phyloP scores from a whole-genome alignment of 2,113 vertebrate genomes.

The Forbesichthys agassizii region DNA sequence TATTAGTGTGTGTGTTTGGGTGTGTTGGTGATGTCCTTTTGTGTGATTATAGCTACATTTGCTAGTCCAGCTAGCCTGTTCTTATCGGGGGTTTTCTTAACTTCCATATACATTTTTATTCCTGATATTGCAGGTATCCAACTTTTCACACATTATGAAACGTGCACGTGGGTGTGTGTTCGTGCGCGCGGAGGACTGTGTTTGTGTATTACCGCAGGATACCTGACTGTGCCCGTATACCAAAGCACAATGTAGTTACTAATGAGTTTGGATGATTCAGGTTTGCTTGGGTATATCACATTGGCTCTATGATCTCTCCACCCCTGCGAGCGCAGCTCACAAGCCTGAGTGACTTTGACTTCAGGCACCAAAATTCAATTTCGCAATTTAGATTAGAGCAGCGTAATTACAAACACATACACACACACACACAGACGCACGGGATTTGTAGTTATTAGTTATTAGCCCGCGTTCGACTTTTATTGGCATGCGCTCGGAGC shows the following conservation, averaged over 20 bases:
- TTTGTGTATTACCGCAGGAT: neutral
- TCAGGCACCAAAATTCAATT: conserved; percentile 51
- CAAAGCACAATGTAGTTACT: conserved; percentile 33
- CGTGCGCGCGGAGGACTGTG: neutral
- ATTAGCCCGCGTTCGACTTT: conserved; percentile 35
- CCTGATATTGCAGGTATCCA: conserved; percentile 42
- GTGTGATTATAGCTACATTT: conserved; percentile 28
- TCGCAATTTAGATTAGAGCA: conserved; percentile 53
- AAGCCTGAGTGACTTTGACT: conserved; percentile 52
- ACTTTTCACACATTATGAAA: conserved; percentile 43
- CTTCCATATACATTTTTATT: conserved; percentile 7
- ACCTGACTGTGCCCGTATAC: conserved; percentile 8
- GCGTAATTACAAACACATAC: neutral
- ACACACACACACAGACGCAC: conserved; percentile 3
- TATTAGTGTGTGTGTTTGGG: neutral
- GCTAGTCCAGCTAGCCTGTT: neutral
- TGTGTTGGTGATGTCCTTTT: neutral
- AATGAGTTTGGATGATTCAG: conserved; percentile 53
- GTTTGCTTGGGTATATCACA: conserved; percentile 36
- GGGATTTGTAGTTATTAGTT: conserved; percentile 45
- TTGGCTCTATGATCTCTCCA: conserved; percentile 31
- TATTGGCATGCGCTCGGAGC: conserved; percentile 39
- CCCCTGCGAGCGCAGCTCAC: conserved; percentile 37
- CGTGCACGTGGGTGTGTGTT: conserved; percentile 4
- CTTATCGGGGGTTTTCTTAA: conserved; percentile 3